Evolutionary conservation across 2,113 vertebrate genomes (phyloP).

Genomic region (Mola mola): DNA sequence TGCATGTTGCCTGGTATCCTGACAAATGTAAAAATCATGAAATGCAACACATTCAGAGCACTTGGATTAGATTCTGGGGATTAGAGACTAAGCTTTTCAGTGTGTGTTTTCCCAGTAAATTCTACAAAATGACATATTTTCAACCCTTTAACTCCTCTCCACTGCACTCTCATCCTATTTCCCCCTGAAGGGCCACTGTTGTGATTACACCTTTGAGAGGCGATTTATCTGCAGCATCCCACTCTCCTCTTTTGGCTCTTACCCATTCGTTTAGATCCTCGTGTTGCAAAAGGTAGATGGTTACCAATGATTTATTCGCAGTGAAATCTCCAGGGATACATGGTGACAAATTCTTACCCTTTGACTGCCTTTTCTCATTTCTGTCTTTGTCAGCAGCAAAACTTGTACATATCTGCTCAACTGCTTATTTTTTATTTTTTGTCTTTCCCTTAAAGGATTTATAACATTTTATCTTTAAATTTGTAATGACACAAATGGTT

Average conservation of each 20-base stretch:
- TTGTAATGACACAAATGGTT: slow-evolving; percentile 23
- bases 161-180: not conserved
- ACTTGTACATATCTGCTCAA: not conserved
- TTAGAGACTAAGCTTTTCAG: not conserved
- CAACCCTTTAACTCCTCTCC: not conserved
- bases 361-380: not conserved
- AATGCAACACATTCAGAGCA: not conserved
- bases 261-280: not conserved
- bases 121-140: not conserved
- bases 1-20: no score
- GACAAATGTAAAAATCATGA: no score
- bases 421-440: slow-evolving; percentile 5
- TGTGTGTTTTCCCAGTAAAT: not conserved
- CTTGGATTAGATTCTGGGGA: not conserved
- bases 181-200: not conserved
- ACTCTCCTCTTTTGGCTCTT: not conserved
- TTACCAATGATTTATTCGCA: slow-evolving; percentile 8
- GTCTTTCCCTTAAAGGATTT: slow-evolving; percentile 39
- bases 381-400: not conserved
- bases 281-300: not conserved
- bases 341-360: not conserved
- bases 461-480: slow-evolving; percentile 25
- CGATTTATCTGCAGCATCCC: slow-evolving; percentile 21
- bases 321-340: not conserved
- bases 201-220: not conserved